Evolutionary conservation across 2,888 invertebrate genomes (phyloP).

Genomic region (Synanthedon andrenaeformis): DNA sequence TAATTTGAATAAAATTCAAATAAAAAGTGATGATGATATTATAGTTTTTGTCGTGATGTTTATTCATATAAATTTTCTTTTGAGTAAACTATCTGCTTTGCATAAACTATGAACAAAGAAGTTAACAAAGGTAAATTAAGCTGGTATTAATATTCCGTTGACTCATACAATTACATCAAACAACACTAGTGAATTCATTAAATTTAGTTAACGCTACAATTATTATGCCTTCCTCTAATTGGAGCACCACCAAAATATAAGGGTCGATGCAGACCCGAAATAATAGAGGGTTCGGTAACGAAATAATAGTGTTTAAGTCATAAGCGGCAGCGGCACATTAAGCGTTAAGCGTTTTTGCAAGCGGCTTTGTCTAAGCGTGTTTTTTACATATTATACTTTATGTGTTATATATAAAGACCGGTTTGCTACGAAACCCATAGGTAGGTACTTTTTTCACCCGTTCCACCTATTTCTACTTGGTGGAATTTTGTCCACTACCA

Average conservation of each 20-base stretch:
- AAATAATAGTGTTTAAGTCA: conserved; percentile 3
- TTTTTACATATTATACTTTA: no score
- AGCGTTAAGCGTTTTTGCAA: no score
- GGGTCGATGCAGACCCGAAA: conserved; percentile 9
- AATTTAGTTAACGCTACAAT: conserved; percentile 3
- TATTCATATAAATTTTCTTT: not conserved
- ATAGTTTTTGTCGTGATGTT: not conserved
- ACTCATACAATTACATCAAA: not conserved
- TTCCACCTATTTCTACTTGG: no score
- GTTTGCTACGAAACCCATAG: no score
- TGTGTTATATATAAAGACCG: no score
- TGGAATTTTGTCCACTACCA: no score
- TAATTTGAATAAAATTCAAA: no score
- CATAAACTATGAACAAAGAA: not conserved
- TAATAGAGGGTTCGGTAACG: conserved; percentile 5
- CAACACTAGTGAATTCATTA: conserved; percentile 4
- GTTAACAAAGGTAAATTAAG: not conserved
- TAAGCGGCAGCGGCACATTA: conserved; percentile 1
- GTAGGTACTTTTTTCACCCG: no score
- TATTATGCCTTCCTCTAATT: conserved; percentile 6
- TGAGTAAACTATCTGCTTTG: not conserved
- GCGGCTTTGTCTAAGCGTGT: no score
- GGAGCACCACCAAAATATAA: conserved; percentile 10
- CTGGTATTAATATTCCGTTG: not conserved
- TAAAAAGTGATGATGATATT: not conserved